phyloP scores from a whole-genome alignment of 64 coral and sea anemone species.

The Dendrophyllia cribrosa region DNA sequence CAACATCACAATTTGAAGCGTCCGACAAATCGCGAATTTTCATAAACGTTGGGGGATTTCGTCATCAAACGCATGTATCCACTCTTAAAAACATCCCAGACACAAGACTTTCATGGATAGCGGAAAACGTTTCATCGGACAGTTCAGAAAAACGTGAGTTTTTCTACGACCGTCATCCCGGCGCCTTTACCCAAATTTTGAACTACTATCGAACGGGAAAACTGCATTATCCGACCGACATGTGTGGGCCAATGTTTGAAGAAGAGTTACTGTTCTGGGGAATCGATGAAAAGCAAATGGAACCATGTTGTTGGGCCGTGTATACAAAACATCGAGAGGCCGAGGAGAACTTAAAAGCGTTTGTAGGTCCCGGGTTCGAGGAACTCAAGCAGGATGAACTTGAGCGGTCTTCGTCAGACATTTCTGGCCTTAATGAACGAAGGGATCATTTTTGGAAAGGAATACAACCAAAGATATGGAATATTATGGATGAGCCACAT shows the following conservation, averaged over 20 bases:
- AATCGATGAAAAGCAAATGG: conserved; percentile 97
- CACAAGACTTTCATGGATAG: conserved; percentile 86
- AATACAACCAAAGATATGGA: conserved; percentile 89
- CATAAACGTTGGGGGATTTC: conserved; percentile 91
- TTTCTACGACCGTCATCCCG: conserved; percentile 91
- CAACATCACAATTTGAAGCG: conserved; percentile 39
- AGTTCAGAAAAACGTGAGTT: conserved; percentile 73
- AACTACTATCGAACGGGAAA: conserved; percentile 95
- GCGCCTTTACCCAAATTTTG: conserved; percentile 84
- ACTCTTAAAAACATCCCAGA: conserved; percentile 95
- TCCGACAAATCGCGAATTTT: conserved; percentile 61
- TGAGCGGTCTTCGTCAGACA: conserved; percentile 18
- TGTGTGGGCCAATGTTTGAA: conserved; percentile 92
- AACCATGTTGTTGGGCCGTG: conserved; percentile 90
- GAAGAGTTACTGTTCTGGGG: conserved; percentile 92
- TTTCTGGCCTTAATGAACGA: conserved; percentile 45
- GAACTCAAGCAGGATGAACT: conserved; percentile 59
- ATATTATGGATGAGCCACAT: conserved; percentile 85
- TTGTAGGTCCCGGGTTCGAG: conserved; percentile 91
- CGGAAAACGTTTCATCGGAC: conserved; percentile 68
- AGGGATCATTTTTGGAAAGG: conserved; percentile 59
- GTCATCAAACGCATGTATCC: conserved; percentile 85
- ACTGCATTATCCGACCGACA: conserved; percentile 90
- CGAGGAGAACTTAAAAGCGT: conserved; percentile 87
- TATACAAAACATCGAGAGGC: conserved; percentile 93